A percentile compares a stretch with the other conserved stretches of the same genome.
phyloP scores from a whole-genome alignment of 2,888 invertebrate species.

The Craniophora ligustri region DNA sequence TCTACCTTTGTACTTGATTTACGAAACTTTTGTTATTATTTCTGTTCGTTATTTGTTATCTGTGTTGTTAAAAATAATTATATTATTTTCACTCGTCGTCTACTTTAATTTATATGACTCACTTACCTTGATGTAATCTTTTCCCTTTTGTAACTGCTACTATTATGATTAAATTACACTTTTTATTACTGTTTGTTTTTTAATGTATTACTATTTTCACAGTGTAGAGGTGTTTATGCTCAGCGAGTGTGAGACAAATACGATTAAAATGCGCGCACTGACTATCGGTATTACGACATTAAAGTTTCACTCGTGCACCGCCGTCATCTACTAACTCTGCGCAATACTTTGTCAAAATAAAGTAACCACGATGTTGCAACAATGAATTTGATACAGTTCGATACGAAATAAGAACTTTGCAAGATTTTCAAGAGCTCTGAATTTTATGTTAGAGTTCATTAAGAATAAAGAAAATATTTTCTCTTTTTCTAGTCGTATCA shows the following conservation, averaged over 20 bases:
- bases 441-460: too few relatives aligned
- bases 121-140: conserved; percentile 14
- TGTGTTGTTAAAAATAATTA: too few relatives aligned
- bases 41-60: too few relatives aligned
- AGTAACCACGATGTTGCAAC: conserved; percentile 17
- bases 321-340: conserved; percentile 20
- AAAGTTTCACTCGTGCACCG: conserved; percentile 56
- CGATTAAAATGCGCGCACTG: conserved; percentile 29
- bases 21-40: too few relatives aligned
- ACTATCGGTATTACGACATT: conserved; percentile 47
- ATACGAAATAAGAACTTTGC: too few relatives aligned
- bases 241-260: conserved; percentile 20
- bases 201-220: background rate
- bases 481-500: too few relatives aligned
- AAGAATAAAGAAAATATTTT: too few relatives aligned
- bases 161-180: conserved; percentile 1
- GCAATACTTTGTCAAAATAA: conserved; percentile 35
- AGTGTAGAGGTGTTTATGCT: conserved; percentile 1
- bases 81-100: too few relatives aligned
- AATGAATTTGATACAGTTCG: background rate
- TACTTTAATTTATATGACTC: background rate
- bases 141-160: conserved; percentile 6
- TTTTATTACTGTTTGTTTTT: background rate
- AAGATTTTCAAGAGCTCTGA: too few relatives aligned
- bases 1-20: too few relatives aligned